Percentiles rank a stretch among this genome's conserved stretches.
Conservation (phyloP, 1,140 invertebrate genomes). For the Mizuhopecten yessoensis region DNA sequence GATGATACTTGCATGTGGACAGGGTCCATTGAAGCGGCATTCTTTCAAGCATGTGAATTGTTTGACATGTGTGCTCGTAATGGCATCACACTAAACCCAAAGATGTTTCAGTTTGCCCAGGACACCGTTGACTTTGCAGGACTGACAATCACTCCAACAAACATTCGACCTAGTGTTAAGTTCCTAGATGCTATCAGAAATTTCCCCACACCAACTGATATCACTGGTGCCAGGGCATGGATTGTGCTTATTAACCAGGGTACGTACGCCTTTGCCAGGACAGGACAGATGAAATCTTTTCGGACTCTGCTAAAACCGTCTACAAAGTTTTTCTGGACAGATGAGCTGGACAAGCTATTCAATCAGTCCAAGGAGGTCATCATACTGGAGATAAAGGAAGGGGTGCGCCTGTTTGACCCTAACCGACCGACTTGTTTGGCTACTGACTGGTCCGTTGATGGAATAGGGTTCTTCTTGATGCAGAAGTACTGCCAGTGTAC, state of each 20-base stretch:
- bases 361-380: slow-evolving; percentile 57
- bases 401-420: slow-evolving; percentile 57
- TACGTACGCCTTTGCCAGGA: neutral
- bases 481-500: slow-evolving; percentile 55
- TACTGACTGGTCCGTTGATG: slow-evolving; percentile 59
- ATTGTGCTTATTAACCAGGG: slow-evolving; percentile 60
- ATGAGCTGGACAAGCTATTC: slow-evolving; percentile 58
- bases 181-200: slow-evolving; percentile 61
- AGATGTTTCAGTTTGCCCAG: slow-evolving; percentile 70
- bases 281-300: neutral
- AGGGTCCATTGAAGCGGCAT: slow-evolving; percentile 61
- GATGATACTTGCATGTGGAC: slow-evolving; percentile 68
- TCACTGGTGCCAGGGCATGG: slow-evolving; percentile 67
- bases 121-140: slow-evolving; percentile 72
- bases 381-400: slow-evolving; percentile 52
- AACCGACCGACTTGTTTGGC: slow-evolving; percentile 42
- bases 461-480: too few relatives aligned
- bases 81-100: slow-evolving; percentile 70
- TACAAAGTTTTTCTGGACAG: slow-evolving; percentile 42
- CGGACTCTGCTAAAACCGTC: neutral
- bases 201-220: slow-evolving; percentile 59
- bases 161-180: slow-evolving; percentile 61
- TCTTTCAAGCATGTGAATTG: slow-evolving; percentile 59
- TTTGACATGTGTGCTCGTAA: slow-evolving; percentile 65
- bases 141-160: slow-evolving; percentile 62